Conservation (phyloP, 2,888 invertebrate species). For the Amphimallon solstitiale region DNA sequence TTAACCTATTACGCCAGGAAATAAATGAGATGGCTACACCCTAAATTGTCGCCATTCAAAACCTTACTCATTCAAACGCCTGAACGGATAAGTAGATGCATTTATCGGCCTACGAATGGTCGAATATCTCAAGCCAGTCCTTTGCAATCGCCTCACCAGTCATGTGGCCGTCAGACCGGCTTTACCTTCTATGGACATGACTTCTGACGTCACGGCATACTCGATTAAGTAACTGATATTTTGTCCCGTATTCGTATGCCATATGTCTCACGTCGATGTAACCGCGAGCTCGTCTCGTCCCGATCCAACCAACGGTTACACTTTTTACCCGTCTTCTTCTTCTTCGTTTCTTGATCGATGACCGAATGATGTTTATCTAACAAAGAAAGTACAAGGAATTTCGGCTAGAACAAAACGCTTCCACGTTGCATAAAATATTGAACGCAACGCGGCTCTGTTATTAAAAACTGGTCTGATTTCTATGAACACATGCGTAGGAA, state of each 20-base stretch:
- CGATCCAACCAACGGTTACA: not conserved
- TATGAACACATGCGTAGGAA: too few species aligned
- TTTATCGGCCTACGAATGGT: slow-evolving; percentile 19
- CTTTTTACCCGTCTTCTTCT: not conserved
- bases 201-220: slow-evolving; percentile 42
- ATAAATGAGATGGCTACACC: slow-evolving; percentile 19
- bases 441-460: too few species aligned
- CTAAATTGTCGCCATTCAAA: slow-evolving; percentile 4
- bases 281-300: slow-evolving; percentile 12
- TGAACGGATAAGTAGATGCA: slow-evolving; percentile 25
- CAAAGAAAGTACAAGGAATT: too few species aligned
- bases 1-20: slow-evolving; percentile 10
- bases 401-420: too few species aligned
- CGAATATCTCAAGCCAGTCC: slow-evolving; percentile 16
- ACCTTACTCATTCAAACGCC: slow-evolving; percentile 8
- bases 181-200: slow-evolving; percentile 45
- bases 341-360: not conserved
- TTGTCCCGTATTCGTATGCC: slow-evolving; percentile 38
- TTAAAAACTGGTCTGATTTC: too few species aligned
- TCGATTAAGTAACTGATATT: slow-evolving; percentile 42
- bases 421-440: too few species aligned
- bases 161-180: slow-evolving; percentile 34
- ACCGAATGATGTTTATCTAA: not conserved
- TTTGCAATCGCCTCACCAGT: slow-evolving; percentile 23
- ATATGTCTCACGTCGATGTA: slow-evolving; percentile 35